These are phyloP conservation scores for Tipula vernalis DNA, from an alignment of 2,888 invertebrate genomes.

Conservation along the genomic window DNA sequence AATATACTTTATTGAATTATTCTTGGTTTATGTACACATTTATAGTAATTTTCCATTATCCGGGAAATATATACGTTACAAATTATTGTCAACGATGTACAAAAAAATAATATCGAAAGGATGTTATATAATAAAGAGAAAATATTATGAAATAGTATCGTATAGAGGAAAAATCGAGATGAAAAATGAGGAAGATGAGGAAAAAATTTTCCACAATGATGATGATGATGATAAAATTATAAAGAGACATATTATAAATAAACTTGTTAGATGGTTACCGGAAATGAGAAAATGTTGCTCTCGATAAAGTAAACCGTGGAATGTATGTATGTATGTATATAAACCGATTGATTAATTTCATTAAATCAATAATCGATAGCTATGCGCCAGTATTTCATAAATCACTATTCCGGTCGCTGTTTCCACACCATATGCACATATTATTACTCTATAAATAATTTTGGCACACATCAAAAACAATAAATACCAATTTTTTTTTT, in stretches of 20 bases:
- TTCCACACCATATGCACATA: background rate
- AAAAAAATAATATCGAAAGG: background rate
- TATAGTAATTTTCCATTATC: background rate
- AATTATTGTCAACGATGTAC: background rate
- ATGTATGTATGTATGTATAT: background rate
- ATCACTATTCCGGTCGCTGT: background rate
- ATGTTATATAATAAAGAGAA: background rate
- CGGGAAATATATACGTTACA: background rate
- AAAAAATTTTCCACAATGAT: background rate
- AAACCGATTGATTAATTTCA: background rate
- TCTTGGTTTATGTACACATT: background rate
- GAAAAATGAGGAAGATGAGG: background rate
- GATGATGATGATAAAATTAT: background rate
- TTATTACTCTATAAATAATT: background rate
- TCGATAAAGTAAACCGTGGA: background rate
- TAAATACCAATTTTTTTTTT: background rate
- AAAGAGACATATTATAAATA: background rate
- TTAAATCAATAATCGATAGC: background rate
- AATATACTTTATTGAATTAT: background rate
- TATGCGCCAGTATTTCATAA: background rate
- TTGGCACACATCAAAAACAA: background rate
- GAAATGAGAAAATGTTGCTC: background rate
- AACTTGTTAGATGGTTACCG: background rate
- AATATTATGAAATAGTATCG: background rate
- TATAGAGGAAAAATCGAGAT: background rate